Evolutionary conservation across 2,113 vertebrate species (phyloP), one percentile per base, ranked within the genome.

Genomic region (Pitta sordida): DNA sequence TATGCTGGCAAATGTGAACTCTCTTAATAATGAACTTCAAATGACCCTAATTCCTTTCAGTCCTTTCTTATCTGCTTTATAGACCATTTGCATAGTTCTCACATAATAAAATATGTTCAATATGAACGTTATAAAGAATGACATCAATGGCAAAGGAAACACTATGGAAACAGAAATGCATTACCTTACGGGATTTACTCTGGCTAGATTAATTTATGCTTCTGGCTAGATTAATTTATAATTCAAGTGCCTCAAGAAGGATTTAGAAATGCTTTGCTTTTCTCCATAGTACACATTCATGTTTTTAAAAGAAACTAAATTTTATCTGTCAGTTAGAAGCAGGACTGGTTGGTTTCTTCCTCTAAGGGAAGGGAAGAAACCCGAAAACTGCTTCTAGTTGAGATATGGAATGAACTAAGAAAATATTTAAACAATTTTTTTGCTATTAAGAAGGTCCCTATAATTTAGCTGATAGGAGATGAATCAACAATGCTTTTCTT

Each of bases 41-140:
- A 37, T 81, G 63, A 87, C 90, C 62, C 71, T 39, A 39, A 80
- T 89, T 58, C 78, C 74, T 88, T 77, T 23, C 27, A 86, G 81
- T 39, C 41, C n/a, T 73, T 23, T 11, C 56, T 91, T 90, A 84
- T 46, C 91, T 44, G 37, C 76, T 88, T 67, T 78, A 83, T 41
- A 68, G 91, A 22, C 56, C 64, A 70, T 79, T 80, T 86, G 55
- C 67, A 60, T 65, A 21, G 44, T 36, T 68, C 58, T 43, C 76
- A 69, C 81, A 37, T 53, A 55, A 30, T 83, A 74, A 79, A 83
- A 67, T 29, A 22, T 7, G 7, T 71, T 71, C 18, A 68, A 16
- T n/a, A 9, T 3, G 29, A 52, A 10, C 34, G 37, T 46, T 48
- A 46, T 13, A 24, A 34, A 30, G n/a, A 43, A 36, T 75, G 44